Percentiles rank a stretch among this genome's conserved stretches.
These are phyloP conservation scores for Phyllopteryx taeniolatus DNA, from an alignment of 2,113 vertebrate species.

Conservation along the genomic window DNA sequence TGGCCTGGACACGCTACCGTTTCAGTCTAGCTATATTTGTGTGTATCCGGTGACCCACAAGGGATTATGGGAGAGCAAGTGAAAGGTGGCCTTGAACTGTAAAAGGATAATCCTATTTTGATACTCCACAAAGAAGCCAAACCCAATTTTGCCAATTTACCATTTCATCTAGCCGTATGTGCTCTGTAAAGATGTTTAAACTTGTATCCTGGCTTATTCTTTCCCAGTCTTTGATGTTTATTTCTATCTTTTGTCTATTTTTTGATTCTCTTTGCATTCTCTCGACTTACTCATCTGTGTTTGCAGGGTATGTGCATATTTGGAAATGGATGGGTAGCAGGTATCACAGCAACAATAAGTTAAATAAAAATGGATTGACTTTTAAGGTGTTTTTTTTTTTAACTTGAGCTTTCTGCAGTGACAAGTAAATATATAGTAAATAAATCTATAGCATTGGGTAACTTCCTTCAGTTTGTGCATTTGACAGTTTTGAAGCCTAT, in stretches of 20 bases:
- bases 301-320: slow-evolving; percentile 27
- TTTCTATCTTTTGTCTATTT: slow-evolving; percentile 26
- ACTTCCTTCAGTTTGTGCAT: no score
- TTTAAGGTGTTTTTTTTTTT: not conserved
- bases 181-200: slow-evolving; percentile 27
- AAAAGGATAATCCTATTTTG: slow-evolving; percentile 71
- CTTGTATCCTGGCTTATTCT: slow-evolving; percentile 18
- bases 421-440: no score
- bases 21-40: slow-evolving; percentile 46
- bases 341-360: slow-evolving; percentile 37
- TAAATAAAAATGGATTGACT: slow-evolving; percentile 10
- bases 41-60: slow-evolving; percentile 64
- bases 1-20: not conserved
- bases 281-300: slow-evolving; percentile 16
- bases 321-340: slow-evolving; percentile 20
- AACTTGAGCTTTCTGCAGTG: not conserved
- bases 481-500: no score
- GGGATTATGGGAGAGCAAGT: slow-evolving; percentile 62
- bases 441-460: no score
- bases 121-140: slow-evolving; percentile 52
- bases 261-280: slow-evolving; percentile 17
- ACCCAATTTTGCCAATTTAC: slow-evolving; percentile 56
- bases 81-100: slow-evolving; percentile 70
- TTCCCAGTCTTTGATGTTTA: slow-evolving; percentile 17
- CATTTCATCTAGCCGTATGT: slow-evolving; percentile 29